Base-by-base conservation (phyloP, 2,888 invertebrate species). In the Metopia argyrocephala region DNA sequence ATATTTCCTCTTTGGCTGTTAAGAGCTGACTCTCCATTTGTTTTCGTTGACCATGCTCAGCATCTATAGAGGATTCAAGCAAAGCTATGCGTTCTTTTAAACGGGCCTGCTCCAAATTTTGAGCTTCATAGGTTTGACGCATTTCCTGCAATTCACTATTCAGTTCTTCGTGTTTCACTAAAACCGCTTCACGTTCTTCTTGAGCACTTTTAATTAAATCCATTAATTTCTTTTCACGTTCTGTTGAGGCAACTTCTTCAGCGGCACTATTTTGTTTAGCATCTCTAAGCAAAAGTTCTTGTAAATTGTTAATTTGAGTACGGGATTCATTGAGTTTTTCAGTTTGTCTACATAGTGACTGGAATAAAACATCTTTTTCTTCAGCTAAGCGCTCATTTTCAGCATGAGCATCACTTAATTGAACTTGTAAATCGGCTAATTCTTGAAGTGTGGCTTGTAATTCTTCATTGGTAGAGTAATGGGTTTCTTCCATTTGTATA, bases 381-480 rank as follows among this genome's bases (percentile, higher is more conserved):
- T 97, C 97, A 5, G 94, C 93, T 38, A 98, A 92, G 74, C 96
- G 93, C 86, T 96, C 96, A 90, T 97, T 97, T 89, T 97, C 97
- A 4, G 95, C 93, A 89, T 96, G 96, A 3, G 97, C 93, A 87
- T 97, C 97, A 21, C 94, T 94, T 82, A 97, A 92, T 90, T 96
- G 96, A 5, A 95, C 93, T 91, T 98, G 97, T 48, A 98, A 91
- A 90, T 98, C 97, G 9, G 96, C 95, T 82, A 97, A 91, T 91
- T 98, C 98, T 85, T 97, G 97, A 59, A 98, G 92, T 0, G 98
- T 98, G 0, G 98, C 98, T 91, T 98, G 97, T 5, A 97, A 92
- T 90, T 97, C 97, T 90, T 97, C 97, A 88, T 96, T 96, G 76
- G 97, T 97, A 83, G 96, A 96, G 89, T 88, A 92, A 88, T 91